Evolutionary conservation across 2,797 vertebrate species (phyloP).

Genomic region (Mormyrus hasselquistii): DNA sequence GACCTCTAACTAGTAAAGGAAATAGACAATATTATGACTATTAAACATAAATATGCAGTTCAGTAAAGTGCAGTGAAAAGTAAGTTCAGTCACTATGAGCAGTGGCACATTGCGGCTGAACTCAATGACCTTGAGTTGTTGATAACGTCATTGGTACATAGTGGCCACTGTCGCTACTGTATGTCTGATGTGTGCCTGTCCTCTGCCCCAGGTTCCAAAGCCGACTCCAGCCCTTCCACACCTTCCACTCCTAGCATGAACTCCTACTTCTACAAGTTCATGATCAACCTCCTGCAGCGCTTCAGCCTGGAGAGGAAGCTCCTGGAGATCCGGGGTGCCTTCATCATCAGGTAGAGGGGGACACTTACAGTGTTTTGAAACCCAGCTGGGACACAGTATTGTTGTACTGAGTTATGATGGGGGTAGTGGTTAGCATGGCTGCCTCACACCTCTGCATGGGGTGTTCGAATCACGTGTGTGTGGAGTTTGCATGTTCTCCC

Average conservation of each 20-base stretch:
- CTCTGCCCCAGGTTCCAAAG: conserved; percentile 57
- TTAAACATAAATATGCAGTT: not conserved
- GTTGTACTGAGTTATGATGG: not conserved
- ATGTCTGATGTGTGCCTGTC: not conserved
- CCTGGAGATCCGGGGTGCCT: conserved; percentile 83
- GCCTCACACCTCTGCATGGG: not conserved
- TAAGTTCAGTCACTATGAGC: not conserved
- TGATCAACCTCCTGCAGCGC: conserved; percentile 93
- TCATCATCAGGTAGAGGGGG: conserved; percentile 81
- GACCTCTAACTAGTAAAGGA: not conserved
- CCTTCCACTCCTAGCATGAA: conserved; percentile 97
- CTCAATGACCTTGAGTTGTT: not conserved
- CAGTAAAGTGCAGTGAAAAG: not conserved
- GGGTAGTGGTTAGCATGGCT: not conserved
- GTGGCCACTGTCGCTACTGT: not conserved
- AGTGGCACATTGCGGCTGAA: not conserved
- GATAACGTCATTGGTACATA: not conserved
- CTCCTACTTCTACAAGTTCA: conserved; percentile 98
- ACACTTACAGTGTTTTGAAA: not conserved
- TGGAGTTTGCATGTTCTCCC: not conserved
- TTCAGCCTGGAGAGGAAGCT: conserved; percentile 91
- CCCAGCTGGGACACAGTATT: not conserved
- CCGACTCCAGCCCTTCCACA: conserved; percentile 81
- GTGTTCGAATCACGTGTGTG: not conserved
- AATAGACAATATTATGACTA: not conserved